Base-by-base conservation (phyloP, 2,797 vertebrate species). In the Enteromius thamalakanensis region DNA sequence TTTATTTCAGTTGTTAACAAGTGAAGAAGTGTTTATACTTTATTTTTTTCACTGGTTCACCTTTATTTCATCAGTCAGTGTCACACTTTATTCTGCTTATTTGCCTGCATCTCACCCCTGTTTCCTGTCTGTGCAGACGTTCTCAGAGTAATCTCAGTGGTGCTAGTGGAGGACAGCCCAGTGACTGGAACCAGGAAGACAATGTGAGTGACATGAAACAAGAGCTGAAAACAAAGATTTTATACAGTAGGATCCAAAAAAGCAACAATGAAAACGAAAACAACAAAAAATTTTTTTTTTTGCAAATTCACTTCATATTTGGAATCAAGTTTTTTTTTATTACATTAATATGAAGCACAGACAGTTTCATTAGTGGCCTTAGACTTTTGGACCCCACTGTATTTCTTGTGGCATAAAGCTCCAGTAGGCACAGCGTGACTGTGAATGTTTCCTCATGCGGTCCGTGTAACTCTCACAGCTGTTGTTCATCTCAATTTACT, bases 151-250 rank as follows among this genome's bases (percentile, higher is more conserved):
- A 96, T 92, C 91, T 96, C 85, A 97, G 95, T 0, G 95, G 92
- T 89, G 95, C 96, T 42, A 97, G 95, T 0, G 94, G 95, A 88
- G 94, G 96, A 86, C 94, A 96, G 15, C 86, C 93, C 0, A 95
- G 94, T 58, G 96, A 97, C 88, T 98, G 97, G 96, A 96, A 93
- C 91, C 94, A 96, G 85, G 94, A 97, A 51, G 94, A 97, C 86
- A 94, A 95, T n/a, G 96, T 98, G 91, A 97, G 96, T 91, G 70
- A 85, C 32, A 71, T 80, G 67, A 86, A 76, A 83, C 21, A 72
- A 68, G 53, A 79, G 76, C 26, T 12, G 2, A 23, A 60, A 32
- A 70, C 29, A n/a, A 23, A n/a, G 8, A 32, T 19, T 3, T 14
- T 12, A 12, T 23, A 67, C 6, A 9, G 0, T 1, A 10, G 26